Evolutionary conservation across 2,797 vertebrate genomes (phyloP), one percentile per base, ranked within the genome.

Genomic region (Champsocephalus esox): DNA sequence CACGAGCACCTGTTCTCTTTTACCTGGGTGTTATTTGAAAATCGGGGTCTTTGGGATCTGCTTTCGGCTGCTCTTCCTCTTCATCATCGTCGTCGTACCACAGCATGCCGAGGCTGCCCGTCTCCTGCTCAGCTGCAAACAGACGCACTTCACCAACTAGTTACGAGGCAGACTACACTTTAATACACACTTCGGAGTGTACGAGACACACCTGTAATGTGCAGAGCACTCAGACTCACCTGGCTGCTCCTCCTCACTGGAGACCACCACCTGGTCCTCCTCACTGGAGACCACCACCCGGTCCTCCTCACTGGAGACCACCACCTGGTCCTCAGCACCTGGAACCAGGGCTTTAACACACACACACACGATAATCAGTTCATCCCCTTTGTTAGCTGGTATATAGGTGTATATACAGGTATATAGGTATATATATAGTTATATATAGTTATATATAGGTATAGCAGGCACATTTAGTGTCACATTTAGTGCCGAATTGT

Each of bases 21-120:
- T 1, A 88, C 88, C 88, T 86, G 1, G 70, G 32, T 3, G 69
- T 44, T 0, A 79, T 67, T 14, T 85, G 48, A 24, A 41, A 87
- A 43, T 89, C 87, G 0, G 80, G 81, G 5, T 90, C 80, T 58
- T 56, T 74, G 64, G 54, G 65, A 12, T 76, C 58, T 16, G 41
- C 10, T 4, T 4, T 34, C 45, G 6, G 62, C 50, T 34, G 55
- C 48, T 79, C 79, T 52, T 81, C 69, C 0, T 56, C 68, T 0
- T 44, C 65, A 1, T 49, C 69, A 0, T 55, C 60, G 1, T 67
- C 52, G 0, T 43, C 13, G 1, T 28, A 66, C 75, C 81, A 79
- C 21, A 81, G 48, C 12, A 82, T 24, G 48, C 64, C 56, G 45
- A 74, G 44, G 3, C 58, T 65, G 12, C 56, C 77, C 0, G 34